phyloP scores from a whole-genome alignment of 1,140 invertebrate species.

The Meloidogyne floridensis region DNA sequence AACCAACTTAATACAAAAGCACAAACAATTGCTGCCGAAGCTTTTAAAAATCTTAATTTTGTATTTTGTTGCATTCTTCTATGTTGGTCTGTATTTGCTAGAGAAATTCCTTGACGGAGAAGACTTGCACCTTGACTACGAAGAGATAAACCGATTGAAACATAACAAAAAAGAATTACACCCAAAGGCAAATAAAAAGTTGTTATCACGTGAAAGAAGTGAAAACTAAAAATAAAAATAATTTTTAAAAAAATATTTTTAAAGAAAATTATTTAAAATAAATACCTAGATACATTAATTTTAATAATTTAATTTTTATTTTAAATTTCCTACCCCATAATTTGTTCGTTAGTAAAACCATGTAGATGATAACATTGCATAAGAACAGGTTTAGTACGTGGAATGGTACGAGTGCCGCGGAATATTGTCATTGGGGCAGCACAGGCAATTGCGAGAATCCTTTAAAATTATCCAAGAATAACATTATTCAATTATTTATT shows the following conservation, averaged over 20 bases:
- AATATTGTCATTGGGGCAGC: conserved; percentile 39
- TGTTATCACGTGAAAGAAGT: conserved; percentile 57
- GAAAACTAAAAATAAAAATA: conserved; percentile 40
- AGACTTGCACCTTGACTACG: conserved; percentile 48
- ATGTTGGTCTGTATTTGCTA: conserved; percentile 42
- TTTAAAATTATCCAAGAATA: background rate
- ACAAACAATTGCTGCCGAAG: conserved; percentile 53
- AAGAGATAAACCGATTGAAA: conserved; percentile 52
- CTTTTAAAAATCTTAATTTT: conserved; percentile 52
- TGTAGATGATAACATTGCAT: conserved; percentile 44
- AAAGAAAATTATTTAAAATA: background rate
- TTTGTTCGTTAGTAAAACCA: conserved; percentile 23
- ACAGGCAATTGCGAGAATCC: conserved; percentile 31
- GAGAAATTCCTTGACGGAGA: conserved; percentile 36
- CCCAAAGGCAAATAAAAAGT: conserved; percentile 55
- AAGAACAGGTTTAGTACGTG: conserved; percentile 29
- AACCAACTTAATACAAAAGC: conserved; percentile 61
- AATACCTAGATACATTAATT: background rate
- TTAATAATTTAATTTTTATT: conserved; percentile 11
- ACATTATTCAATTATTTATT: background rate
- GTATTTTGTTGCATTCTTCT: conserved; percentile 36
- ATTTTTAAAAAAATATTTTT: background rate
- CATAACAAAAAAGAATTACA: conserved; percentile 55
- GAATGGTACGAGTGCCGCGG: conserved; percentile 37
- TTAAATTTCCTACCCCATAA: conserved; percentile 37